These are phyloP conservation scores for Saccostrea glomerata DNA, from an alignment of 1,140 invertebrate genomes.

Conservation along the genomic window DNA sequence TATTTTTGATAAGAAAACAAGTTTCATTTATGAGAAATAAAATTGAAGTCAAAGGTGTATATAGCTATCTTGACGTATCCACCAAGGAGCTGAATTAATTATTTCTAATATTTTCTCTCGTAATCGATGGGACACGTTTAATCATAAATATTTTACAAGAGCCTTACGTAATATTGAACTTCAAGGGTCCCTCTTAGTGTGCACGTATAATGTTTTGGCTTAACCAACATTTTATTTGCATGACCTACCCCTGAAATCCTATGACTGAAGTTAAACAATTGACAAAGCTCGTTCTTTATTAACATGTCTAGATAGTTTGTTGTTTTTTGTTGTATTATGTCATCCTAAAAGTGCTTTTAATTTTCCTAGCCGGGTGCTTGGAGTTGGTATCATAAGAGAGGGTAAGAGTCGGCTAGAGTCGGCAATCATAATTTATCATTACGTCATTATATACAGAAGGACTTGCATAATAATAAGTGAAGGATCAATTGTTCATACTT, in stretches of 20 bases:
- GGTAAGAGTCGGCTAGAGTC: background rate
- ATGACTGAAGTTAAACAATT: constrained; percentile 12
- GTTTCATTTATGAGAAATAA: too few relatives aligned
- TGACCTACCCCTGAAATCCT: constrained; percentile 1
- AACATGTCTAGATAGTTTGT: background rate
- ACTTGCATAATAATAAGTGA: background rate
- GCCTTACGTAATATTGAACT: background rate
- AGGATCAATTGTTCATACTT: too few relatives aligned
- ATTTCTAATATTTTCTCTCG: background rate
- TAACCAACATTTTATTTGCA: background rate
- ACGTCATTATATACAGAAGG: background rate
- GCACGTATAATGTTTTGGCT: background rate
- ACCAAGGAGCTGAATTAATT: background rate
- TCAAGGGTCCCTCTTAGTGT: background rate
- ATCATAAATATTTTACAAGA: constrained; percentile 20
- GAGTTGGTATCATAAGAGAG: background rate
- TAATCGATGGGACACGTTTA: background rate
- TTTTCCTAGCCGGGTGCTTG: background rate
- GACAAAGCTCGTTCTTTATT: constrained; percentile 5
- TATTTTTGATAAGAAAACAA: too few relatives aligned
- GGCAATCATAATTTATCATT: background rate
- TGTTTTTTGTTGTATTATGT: constrained; percentile 5
- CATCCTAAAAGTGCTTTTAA: background rate
- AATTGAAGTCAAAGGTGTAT: too few relatives aligned
- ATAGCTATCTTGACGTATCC: background rate